Evolutionary conservation across 2,888 invertebrate genomes (phyloP).

Genomic region (Physocephala rufipes): DNA sequence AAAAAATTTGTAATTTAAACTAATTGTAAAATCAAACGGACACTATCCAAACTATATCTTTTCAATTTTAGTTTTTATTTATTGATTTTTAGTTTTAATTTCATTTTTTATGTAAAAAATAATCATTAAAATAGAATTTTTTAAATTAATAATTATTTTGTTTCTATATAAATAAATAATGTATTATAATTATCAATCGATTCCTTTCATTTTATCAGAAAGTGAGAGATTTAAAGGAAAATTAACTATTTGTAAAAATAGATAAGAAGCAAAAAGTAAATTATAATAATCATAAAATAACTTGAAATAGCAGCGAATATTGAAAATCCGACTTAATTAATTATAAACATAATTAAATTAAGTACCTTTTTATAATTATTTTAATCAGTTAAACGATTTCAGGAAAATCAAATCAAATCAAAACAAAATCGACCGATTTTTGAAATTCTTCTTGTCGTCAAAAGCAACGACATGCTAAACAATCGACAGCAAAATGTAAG

Average conservation of each 20-base stretch:
- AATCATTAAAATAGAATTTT: constrained; percentile 6
- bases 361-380: too few species aligned
- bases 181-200: background rate
- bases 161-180: background rate
- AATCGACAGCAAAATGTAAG: too few species aligned
- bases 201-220: constrained; percentile 34
- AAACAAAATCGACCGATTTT: too few species aligned
- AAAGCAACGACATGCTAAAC: too few species aligned
- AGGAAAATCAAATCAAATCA: too few species aligned
- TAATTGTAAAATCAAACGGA: constrained; percentile 23
- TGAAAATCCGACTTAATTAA: background rate
- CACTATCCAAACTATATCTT: constrained; percentile 12
- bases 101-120: constrained; percentile 27
- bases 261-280: constrained; percentile 5
- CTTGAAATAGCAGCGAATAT: background rate
- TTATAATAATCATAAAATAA: constrained; percentile 17
- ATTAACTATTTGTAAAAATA: constrained; percentile 13
- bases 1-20: constrained; percentile 12
- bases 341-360: too few species aligned
- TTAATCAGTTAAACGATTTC: background rate
- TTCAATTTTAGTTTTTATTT: too few species aligned
- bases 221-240: constrained; percentile 28
- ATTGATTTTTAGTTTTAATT: background rate
- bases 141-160: background rate
- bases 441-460: too few species aligned